Evolutionary conservation across 2,888 invertebrate species (phyloP).

Genomic region (Lamellibrachia columna): DNA sequence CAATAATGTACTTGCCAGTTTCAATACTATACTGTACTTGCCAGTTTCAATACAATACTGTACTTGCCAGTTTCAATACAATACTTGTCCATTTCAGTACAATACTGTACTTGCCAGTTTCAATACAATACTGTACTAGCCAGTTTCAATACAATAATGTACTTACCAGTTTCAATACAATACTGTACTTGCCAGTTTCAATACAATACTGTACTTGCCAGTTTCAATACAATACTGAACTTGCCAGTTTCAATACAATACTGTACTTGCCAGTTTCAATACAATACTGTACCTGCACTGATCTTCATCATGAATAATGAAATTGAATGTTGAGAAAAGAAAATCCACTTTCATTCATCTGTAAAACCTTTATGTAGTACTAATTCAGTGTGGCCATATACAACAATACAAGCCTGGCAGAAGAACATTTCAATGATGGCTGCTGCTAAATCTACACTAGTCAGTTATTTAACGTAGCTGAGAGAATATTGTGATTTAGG

Average conservation of each 20-base stretch:
- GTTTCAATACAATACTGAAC: too few relatives aligned
- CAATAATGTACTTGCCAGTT: too few relatives aligned
- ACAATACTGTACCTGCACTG: not conserved
- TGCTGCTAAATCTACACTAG: not conserved
- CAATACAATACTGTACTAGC: not conserved
- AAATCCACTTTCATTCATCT: not conserved
- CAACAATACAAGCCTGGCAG: not conserved
- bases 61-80: too few relatives aligned
- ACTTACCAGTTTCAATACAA: too few relatives aligned
- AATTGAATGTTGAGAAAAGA: not conserved
- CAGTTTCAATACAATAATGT: not conserved
- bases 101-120: too few relatives aligned
- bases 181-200: too few relatives aligned
- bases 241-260: too few relatives aligned
- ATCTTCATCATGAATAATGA: not conserved
- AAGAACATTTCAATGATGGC: not conserved
- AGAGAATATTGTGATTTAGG: not conserved
- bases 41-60: too few relatives aligned
- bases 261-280: too few relatives aligned
- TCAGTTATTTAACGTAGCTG: not conserved
- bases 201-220: too few relatives aligned
- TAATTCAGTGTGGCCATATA: not conserved
- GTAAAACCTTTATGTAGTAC: not conserved
- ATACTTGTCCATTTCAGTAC: too few relatives aligned
- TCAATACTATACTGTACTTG: too few relatives aligned